A percentile compares a stretch with the other conserved stretches of the same genome.
phyloP scores from a whole-genome alignment of 2,888 invertebrate species.

The Chrysolina oricalcia region DNA sequence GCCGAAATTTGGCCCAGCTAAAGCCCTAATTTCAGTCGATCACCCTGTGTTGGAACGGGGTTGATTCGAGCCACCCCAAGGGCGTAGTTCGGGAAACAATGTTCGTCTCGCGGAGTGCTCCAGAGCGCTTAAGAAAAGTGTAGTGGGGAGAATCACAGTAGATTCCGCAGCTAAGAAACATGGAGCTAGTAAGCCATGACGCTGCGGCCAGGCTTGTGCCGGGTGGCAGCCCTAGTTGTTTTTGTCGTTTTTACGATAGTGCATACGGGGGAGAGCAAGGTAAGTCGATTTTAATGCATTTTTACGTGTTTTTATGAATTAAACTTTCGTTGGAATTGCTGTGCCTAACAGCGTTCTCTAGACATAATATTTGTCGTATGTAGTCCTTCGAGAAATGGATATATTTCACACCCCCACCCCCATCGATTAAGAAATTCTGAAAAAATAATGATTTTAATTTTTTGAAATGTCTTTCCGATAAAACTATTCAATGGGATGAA shows the following conservation, averaged over 20 bases:
- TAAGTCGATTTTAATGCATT: conserved; percentile 58
- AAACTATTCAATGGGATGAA: too few species aligned
- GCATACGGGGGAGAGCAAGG: conserved; percentile 59
- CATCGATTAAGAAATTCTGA: too few species aligned
- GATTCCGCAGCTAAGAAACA: conserved; percentile 64
- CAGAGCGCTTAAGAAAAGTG: conserved; percentile 56
- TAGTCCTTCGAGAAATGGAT: too few species aligned
- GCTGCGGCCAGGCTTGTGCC: conserved; percentile 71
- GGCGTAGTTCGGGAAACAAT: conserved; percentile 49
- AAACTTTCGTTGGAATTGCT: neutral
- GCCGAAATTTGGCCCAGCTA: conserved; percentile 49
- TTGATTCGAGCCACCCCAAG: conserved; percentile 35
- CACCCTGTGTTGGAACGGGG: conserved; percentile 27
- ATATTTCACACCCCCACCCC: too few species aligned
- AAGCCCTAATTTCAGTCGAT: conserved; percentile 22
- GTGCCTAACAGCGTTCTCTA: neutral
- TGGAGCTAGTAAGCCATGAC: conserved; percentile 71
- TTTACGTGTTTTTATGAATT: conserved; percentile 42
- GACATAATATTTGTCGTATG: neutral
- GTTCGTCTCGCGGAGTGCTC: conserved; percentile 48
- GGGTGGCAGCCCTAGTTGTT: conserved; percentile 66
- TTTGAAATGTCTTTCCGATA: too few species aligned
- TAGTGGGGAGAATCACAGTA: conserved; percentile 64
- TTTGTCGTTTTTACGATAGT: conserved; percentile 63
- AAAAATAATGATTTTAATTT: too few species aligned